phyloP scores from a whole-genome alignment of 1,140 invertebrate genomes.

The Cherax destructor region DNA sequence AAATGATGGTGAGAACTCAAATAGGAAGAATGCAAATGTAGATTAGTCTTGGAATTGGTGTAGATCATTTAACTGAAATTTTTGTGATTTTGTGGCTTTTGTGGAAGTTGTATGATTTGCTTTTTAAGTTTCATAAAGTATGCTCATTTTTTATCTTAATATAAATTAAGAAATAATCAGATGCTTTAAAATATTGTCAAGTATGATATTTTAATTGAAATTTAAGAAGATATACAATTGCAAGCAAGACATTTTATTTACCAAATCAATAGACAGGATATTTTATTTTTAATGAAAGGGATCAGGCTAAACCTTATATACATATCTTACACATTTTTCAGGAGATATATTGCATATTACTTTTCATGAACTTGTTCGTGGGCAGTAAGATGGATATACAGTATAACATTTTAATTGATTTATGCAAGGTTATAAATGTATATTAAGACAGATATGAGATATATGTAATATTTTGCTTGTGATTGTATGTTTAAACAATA shows the following conservation, averaged over 20 bases:
- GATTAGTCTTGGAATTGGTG: slow-evolving; percentile 5
- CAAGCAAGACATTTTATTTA: neutral
- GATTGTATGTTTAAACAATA: neutral
- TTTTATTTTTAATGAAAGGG: neutral
- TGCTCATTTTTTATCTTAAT: neutral
- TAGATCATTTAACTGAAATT: neutral
- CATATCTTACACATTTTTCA: no score
- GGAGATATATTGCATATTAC: no score
- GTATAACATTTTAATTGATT: neutral
- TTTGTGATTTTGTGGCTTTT: slow-evolving; percentile 2
- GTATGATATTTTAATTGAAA: slow-evolving; percentile 6
- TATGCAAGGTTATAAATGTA: neutral
- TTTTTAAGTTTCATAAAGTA: neutral
- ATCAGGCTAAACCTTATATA: neutral
- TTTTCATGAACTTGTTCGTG: no score
- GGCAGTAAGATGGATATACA: no score
- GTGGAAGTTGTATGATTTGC: slow-evolving; percentile 10
- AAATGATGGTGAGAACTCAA: neutral
- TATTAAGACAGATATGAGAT: neutral
- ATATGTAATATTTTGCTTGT: neutral
- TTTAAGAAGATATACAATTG: neutral
- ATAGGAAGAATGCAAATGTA: slow-evolving; percentile 11
- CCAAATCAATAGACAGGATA: neutral
- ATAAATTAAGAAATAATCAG: slow-evolving; percentile 9
- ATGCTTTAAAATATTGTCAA: neutral